Percentiles rank a stretch among this genome's conserved stretches.
Evolutionary conservation across 2,113 vertebrate species (phyloP).

Genomic region (Ursus arctos): DNA sequence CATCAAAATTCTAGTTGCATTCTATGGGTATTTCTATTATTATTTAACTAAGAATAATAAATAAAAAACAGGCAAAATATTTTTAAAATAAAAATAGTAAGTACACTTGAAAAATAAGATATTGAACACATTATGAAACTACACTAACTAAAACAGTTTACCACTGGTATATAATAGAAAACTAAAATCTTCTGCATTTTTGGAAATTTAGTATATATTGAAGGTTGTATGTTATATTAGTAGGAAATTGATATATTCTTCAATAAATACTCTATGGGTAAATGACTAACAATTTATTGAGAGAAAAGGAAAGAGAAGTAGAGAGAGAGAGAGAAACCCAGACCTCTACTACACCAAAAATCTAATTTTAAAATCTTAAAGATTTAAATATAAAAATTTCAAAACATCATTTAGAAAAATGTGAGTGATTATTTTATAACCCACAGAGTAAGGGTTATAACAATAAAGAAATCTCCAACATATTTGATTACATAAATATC

Average conservation of each 20-base stretch:
- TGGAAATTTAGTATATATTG: background rate
- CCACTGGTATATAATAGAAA: background rate
- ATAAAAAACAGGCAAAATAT: constrained; percentile 20
- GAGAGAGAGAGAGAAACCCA: background rate
- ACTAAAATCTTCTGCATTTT: background rate
- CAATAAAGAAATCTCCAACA: background rate
- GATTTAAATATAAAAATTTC: background rate
- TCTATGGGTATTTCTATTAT: background rate
- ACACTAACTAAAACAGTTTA: background rate
- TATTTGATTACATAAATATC: background rate
- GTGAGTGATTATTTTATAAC: background rate
- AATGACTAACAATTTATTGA: background rate
- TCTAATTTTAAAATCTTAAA: background rate
- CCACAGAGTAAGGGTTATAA: background rate
- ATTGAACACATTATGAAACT: background rate
- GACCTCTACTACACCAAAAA: background rate
- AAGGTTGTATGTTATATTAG: background rate
- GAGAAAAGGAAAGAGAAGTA: background rate
- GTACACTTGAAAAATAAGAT: background rate
- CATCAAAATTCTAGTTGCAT: background rate
- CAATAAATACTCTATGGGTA: background rate
- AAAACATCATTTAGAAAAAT: background rate
- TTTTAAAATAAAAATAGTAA: background rate
- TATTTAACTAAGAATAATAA: constrained; percentile 12
- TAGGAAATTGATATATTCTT: background rate